Percentiles rank a stretch among this genome's conserved stretches.
Evolutionary conservation across 2,888 invertebrate species (phyloP).

Genomic region (Thecocarcelia acutangulata): DNA sequence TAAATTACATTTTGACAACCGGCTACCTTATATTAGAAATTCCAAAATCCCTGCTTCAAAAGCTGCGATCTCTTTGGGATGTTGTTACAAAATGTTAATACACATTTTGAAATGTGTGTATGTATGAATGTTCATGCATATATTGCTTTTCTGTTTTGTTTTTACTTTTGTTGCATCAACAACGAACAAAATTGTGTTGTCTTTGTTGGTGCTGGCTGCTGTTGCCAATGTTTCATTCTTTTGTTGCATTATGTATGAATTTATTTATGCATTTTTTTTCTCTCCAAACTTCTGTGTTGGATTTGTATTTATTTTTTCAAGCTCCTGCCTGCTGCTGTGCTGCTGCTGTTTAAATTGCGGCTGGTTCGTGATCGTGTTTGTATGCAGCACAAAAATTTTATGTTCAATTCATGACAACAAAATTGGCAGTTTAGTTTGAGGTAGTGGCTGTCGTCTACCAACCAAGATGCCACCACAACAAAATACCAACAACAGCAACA

Average conservation of each 20-base stretch:
- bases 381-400: constrained; percentile 61
- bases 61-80: no score
- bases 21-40: no score
- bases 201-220: constrained; percentile 39
- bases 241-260: constrained; percentile 67
- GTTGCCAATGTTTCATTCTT: constrained; percentile 35
- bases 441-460: constrained; percentile 56
- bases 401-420: constrained; percentile 69
- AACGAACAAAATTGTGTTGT: constrained; percentile 3
- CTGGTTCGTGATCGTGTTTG: constrained; percentile 64
- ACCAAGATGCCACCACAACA: constrained; percentile 33
- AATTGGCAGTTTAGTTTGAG: constrained; percentile 69
- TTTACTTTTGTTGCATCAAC: not conserved
- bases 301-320: constrained; percentile 11
- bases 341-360: constrained; percentile 19
- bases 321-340: constrained; percentile 40
- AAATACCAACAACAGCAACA: constrained; percentile 9
- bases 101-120: no score
- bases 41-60: no score
- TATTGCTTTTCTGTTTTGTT: no score
- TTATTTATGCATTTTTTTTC: constrained; percentile 19
- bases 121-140: no score
- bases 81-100: no score
- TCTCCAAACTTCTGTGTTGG: constrained; percentile 38
- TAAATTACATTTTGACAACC: no score